Conservation (phyloP, 2,888 invertebrate genomes). For the Chrysolina oricalcia region DNA sequence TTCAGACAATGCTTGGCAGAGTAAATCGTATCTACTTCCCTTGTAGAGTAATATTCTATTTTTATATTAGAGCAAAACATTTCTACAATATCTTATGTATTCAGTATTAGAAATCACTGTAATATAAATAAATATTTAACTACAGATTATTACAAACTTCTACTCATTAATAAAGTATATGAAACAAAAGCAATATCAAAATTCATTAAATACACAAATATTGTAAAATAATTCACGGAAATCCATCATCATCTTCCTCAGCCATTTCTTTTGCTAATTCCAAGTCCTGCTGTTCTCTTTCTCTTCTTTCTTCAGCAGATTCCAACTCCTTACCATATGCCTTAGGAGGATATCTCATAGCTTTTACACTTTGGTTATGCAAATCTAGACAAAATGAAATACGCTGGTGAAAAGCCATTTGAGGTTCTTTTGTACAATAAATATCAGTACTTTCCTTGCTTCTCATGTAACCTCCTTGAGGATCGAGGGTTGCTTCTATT, state of each 20-base stretch:
- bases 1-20: too few species aligned
- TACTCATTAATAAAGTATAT: constrained; percentile 28
- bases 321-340: constrained; percentile 98
- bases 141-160: constrained; percentile 22
- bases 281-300: constrained; percentile 97
- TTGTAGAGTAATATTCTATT: too few species aligned
- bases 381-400: constrained; percentile 98
- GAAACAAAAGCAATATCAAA: constrained; percentile 19
- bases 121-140: constrained; percentile 5
- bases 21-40: too few species aligned
- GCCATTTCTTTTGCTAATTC: constrained; percentile 99
- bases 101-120: not conserved
- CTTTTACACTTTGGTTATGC: constrained; percentile 99
- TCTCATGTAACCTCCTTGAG: constrained; percentile 96
- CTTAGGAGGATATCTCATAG: constrained; percentile 99
- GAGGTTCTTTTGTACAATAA: constrained; percentile 97
- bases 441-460: constrained; percentile 98
- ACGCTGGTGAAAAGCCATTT: constrained; percentile 96
- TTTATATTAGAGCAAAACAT: not conserved
- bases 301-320: constrained; percentile 96
- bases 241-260: constrained; percentile 98
- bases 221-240: constrained; percentile 71
- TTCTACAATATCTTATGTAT: not conserved
- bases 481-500: constrained; percentile 97
- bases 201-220: constrained; percentile 30